phyloP scores from a whole-genome alignment of 2,797 vertebrate species.

The Ispidina picta region DNA sequence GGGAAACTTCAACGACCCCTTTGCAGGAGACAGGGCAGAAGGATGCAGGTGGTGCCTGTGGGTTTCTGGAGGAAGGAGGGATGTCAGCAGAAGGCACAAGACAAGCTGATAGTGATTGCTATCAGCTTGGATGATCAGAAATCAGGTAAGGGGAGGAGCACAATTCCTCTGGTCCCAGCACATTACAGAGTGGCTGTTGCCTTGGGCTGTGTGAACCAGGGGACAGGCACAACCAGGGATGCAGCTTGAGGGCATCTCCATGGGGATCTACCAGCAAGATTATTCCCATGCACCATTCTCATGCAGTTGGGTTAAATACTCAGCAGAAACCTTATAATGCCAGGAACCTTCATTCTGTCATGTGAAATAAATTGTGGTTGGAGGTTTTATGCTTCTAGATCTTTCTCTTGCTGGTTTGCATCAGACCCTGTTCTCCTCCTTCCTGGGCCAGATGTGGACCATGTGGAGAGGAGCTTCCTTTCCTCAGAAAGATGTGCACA shows the following conservation, averaged over 20 bases:
- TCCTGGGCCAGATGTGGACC: not conserved
- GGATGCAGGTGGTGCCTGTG: not conserved
- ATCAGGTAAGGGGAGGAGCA: fast-evolving
- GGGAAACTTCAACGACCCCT: not conserved
- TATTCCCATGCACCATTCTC: not conserved
- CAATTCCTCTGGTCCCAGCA: not conserved
- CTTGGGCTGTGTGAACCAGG: not conserved
- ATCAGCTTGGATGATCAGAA: not conserved
- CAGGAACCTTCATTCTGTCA: not conserved
- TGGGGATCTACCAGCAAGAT: not conserved
- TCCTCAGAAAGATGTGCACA: fast-evolving
- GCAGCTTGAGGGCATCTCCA: not conserved
- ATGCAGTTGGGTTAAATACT: not conserved
- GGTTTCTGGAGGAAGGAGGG: not conserved
- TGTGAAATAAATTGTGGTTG: not conserved
- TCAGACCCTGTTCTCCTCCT: not conserved
- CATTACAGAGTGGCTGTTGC: not conserved
- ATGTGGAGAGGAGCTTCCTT: not conserved
- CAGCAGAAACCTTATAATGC: fast-evolving
- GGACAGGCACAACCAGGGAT: fast-evolving
- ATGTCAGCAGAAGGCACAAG: not conserved
- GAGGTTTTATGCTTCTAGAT: not conserved
- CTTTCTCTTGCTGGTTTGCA: not conserved
- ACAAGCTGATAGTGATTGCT: not conserved
- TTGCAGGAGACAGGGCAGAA: not conserved